A percentile compares a stretch with the other conserved stretches of the same genome.
These are phyloP conservation scores for Orius insidiosus DNA, from an alignment of 1,140 invertebrate species.

Conservation along the genomic window DNA sequence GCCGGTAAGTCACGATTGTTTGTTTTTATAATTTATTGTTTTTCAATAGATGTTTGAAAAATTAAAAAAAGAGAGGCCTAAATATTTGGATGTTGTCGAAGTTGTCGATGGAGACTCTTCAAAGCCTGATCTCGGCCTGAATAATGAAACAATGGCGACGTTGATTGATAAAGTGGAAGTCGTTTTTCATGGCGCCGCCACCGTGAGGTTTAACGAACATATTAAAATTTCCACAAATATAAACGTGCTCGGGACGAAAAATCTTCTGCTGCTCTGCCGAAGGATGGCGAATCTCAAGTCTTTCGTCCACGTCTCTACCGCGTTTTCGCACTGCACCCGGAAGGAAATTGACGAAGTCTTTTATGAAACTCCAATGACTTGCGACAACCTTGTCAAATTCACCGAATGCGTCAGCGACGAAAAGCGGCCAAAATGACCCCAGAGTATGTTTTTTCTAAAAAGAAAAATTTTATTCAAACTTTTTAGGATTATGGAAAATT, in stretches of 20 bases:
- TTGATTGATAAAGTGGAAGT: constrained; percentile 22
- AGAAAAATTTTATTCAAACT: background rate
- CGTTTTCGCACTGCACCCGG: constrained; percentile 47
- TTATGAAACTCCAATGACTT: constrained; percentile 28
- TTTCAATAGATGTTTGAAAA: constrained; percentile 34
- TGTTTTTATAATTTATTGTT: background rate
- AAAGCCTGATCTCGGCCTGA: constrained; percentile 53
- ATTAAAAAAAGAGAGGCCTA: constrained; percentile 22
- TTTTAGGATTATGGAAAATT: constrained; percentile 35
- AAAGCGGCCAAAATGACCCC: constrained; percentile 29
- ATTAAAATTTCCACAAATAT: constrained; percentile 42
- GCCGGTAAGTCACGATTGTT: constrained; percentile 37
- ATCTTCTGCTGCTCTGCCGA: constrained; percentile 40
- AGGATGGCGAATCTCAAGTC: constrained; percentile 42
- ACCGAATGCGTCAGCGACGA: constrained; percentile 28
- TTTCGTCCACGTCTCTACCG: constrained; percentile 49
- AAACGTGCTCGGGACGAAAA: constrained; percentile 41
- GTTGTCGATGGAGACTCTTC: constrained; percentile 64
- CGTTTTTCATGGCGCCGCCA: constrained; percentile 72
- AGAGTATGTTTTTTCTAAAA: constrained; percentile 24
- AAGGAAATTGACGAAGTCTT: constrained; percentile 40
- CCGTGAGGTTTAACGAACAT: constrained; percentile 72
- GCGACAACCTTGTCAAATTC: constrained; percentile 30
- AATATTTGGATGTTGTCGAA: constrained; percentile 25
- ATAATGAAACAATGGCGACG: constrained; percentile 42